These are phyloP conservation scores for Troglohyphantes excavatus DNA, from an alignment of 2,888 invertebrate species.

Conservation along the genomic window DNA sequence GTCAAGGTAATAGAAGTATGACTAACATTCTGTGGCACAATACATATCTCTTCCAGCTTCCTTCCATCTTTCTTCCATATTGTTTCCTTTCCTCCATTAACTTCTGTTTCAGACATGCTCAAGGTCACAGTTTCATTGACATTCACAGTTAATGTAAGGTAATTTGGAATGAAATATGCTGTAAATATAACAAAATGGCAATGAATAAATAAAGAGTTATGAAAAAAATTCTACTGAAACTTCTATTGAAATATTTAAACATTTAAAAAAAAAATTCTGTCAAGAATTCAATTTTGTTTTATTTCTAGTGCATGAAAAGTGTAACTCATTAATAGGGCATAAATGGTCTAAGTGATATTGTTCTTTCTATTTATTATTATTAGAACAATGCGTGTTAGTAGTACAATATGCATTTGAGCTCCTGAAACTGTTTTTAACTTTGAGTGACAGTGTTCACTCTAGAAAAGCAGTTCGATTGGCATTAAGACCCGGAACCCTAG, in stretches of 20 bases:
- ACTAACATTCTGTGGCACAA: not conserved
- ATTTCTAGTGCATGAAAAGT: too few species aligned
- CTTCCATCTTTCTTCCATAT: constrained; percentile 35
- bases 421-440: too few species aligned
- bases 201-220: too few species aligned
- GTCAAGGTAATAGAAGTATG: constrained; percentile 1
- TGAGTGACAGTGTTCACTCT: too few species aligned
- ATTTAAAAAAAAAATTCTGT: not conserved
- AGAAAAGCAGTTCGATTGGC: too few species aligned
- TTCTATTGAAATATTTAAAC: not conserved
- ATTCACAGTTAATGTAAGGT: constrained; percentile 22
- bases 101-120: not conserved
- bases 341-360: too few species aligned
- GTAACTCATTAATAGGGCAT: too few species aligned
- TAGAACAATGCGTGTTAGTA: too few species aligned
- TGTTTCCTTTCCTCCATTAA: not conserved
- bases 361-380: too few species aligned
- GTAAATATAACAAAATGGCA: not conserved
- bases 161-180: constrained; percentile 29
- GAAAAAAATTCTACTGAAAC: not conserved
- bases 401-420: too few species aligned
- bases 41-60: not conserved
- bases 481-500: too few species aligned
- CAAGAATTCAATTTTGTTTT: too few species aligned
- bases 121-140: constrained; percentile 29